phyloP scores from a whole-genome alignment of 2,888 invertebrate species.

The Sacculina carcini region DNA sequence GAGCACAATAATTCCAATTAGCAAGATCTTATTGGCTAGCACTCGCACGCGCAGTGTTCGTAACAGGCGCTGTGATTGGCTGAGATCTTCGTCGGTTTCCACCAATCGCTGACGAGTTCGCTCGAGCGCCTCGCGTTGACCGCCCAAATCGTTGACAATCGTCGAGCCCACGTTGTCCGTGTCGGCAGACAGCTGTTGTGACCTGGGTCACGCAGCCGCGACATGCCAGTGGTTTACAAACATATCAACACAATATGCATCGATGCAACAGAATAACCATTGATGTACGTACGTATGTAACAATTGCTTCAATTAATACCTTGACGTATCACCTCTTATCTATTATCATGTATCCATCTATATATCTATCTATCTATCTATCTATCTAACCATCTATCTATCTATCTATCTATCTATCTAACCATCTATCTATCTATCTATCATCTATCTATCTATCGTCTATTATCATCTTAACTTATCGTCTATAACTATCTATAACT shows the following conservation, averaged over 20 bases:
- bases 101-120: constrained; percentile 33
- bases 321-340: too few species aligned
- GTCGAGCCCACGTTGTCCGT: constrained; percentile 51
- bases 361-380: too few species aligned
- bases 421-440: too few species aligned
- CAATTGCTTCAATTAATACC: too few species aligned
- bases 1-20: constrained; percentile 41
- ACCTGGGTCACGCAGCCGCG: constrained; percentile 3
- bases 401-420: too few species aligned
- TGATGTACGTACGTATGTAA: too few species aligned
- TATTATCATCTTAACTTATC: too few species aligned
- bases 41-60: constrained; percentile 38
- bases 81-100: constrained; percentile 41
- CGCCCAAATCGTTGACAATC: constrained; percentile 43
- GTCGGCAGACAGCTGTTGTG: constrained; percentile 37
- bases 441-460: too few species aligned
- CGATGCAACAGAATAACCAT: too few species aligned
- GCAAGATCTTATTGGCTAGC: constrained; percentile 43
- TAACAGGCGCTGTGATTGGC: constrained; percentile 34
- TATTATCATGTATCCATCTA: too few species aligned
- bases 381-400: too few species aligned
- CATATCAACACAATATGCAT: background rate
- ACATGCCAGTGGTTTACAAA: background rate
- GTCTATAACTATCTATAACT: too few species aligned
- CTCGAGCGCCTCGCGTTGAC: constrained; percentile 43